Evolutionary conservation across 1,140 invertebrate species (phyloP), one percentile per base, ranked within the genome.

Genomic region (Magallana ariakensis): DNA sequence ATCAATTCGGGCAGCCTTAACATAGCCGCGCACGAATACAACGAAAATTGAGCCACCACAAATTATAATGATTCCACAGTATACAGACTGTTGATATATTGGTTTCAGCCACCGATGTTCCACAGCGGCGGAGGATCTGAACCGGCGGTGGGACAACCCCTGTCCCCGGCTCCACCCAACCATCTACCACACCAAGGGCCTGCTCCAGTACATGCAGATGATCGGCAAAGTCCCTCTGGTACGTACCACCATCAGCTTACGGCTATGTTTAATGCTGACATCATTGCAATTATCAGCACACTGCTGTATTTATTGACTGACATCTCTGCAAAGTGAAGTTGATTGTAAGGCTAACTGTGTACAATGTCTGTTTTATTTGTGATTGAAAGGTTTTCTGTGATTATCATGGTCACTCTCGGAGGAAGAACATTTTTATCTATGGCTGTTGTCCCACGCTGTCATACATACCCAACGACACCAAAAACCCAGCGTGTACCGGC

Each of bases 371-470:
- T 62, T 62, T 16, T n/a, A n/a, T 60, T 60, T 62, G 19, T 62
- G 15, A 16, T 62, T 19, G 60, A 33, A 96, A 97, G 87, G 97
- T 99, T 95, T 99, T 98, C 93, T 98, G 98, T 94, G 97, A 98
- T 95, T 97, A 97, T 91, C 98, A 98, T 94, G 98, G 97, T 3
- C 98, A 98, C 94, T 98, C 97, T 26, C 95, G 97, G 57, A 96
- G 96, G 93, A 97, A 98, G 95, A 98, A 98, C 93, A 97, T 97
- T 75, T 98, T 98, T 95, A 95, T 98, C 88, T 98, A 97, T 94
- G 97, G 97, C 55, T 98, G 97, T 94, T 97, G 97, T 90, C 96
- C 95, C 8, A 83, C 86, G 3, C 84, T 92, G 90, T 94, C 94
- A 5, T 95, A 94, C 94, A 92, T 93, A 62, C 85, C 89, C 3